These are phyloP conservation scores for Regulus satrapa DNA, from an alignment of 2,113 vertebrate species.

Conservation along the genomic window DNA sequence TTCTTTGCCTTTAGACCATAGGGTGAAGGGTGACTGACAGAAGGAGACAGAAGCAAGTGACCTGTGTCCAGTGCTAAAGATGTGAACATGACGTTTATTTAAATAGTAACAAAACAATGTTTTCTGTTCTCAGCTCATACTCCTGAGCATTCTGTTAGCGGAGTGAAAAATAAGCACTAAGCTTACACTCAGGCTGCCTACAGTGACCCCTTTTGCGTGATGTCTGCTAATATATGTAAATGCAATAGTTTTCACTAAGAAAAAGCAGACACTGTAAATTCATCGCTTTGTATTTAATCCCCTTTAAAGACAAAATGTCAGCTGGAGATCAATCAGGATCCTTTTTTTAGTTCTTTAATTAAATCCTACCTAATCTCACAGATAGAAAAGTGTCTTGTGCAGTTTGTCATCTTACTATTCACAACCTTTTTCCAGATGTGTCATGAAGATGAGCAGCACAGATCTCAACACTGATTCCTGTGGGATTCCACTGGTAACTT, in stretches of 20 bases:
- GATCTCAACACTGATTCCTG: neutral
- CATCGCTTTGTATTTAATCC: neutral
- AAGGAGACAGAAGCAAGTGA: neutral
- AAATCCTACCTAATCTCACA: neutral
- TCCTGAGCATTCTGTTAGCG: neutral
- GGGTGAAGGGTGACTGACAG: neutral
- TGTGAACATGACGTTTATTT: neutral
- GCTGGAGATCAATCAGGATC: neutral
- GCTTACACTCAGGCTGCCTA: neutral
- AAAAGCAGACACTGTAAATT: neutral
- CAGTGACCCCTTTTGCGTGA: neutral
- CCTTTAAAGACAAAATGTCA: neutral
- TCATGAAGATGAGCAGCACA: neutral
- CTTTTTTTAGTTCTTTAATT: neutral
- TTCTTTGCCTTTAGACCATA: neutral
- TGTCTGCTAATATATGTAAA: neutral
- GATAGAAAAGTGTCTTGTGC: neutral
- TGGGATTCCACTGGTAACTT: conserved; percentile 14
- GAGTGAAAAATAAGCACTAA: neutral
- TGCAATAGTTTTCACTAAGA: neutral
- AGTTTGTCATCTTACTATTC: neutral
- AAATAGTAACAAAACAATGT: neutral
- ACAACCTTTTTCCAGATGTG: neutral
- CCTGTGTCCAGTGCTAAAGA: neutral
- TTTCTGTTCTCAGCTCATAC: neutral